Evolutionary conservation across 1,140 invertebrate genomes (phyloP), one percentile per base, ranked within the genome.

Genomic region (Agrypnia vestita): DNA sequence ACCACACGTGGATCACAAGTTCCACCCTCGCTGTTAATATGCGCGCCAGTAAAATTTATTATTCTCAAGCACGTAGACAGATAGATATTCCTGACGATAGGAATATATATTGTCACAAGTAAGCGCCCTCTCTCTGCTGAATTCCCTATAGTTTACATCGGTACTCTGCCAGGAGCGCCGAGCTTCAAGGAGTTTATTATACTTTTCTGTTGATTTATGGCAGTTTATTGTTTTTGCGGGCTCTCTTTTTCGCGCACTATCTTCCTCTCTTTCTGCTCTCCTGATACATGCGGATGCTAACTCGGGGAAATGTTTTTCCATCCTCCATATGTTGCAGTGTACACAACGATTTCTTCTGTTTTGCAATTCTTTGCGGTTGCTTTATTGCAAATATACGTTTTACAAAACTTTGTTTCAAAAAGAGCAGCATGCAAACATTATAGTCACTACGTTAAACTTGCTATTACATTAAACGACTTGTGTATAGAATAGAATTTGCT

Each of bases 201-300:
- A 83, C 80, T 83, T 83, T 78, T 80, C 62, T 80, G 80, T 81
- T 83, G 82, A 83, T 83, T 83, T 83, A 83, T 81, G 82, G 78
- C 82, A 83, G 80, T 83, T 83, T 83, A 83, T 83, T 83, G 82
- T 83, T 83, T 83, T 83, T 81, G 82, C 82, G 80, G 74, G 47
- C 56, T 71, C 53, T 67, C 35, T 25, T 64, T 21, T 71, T 72
- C 76, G 19, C 69, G 69, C 69, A 4, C 4, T 73, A 73, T 53
- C 69, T 55, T 21, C 49, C 49, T 73, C 25, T 49, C 49, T 13
- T 53, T 49, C 69, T 73, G 17, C 49, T 55, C 47, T 53, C 69
- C 74, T 81, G 82, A 76, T 83, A 78, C 75, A 81, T 79, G 79
- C 82, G 21, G 72, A 78, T 76, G 79, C 71, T 83, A 83, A 83